Conservation (phyloP, 2,113 vertebrate genomes). For the Anser cygnoides region DNA sequence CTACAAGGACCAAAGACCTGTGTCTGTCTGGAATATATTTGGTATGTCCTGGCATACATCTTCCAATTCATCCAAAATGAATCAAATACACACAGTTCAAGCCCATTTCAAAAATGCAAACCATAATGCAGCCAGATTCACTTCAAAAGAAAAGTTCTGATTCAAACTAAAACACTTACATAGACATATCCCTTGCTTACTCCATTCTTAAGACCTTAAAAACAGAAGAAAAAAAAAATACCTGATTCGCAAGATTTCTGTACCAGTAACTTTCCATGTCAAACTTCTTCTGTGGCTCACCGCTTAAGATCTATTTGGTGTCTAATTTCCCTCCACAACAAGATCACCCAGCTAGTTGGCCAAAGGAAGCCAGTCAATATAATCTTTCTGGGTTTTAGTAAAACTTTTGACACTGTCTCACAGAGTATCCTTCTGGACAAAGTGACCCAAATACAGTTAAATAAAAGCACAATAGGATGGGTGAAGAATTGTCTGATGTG, state of each 20-base stretch:
- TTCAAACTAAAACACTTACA: background rate
- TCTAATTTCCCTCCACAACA: too few relatives aligned
- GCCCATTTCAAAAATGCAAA: background rate
- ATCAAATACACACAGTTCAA: background rate
- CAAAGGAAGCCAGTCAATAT: too few relatives aligned
- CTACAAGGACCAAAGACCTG: background rate
- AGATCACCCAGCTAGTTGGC: too few relatives aligned
- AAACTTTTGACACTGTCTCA: too few relatives aligned
- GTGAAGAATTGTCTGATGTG: too few relatives aligned
- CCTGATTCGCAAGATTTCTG: rapidly evolving
- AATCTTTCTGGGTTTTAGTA: too few relatives aligned
- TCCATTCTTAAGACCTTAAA: background rate
- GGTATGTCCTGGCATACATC: background rate
- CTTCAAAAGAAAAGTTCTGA: background rate
- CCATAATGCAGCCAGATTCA: background rate
- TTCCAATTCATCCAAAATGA: background rate
- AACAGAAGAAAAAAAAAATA: background rate
- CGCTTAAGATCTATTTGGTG: background rate
- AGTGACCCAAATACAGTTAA: too few relatives aligned
- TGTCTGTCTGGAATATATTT: background rate
- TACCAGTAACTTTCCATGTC: background rate
- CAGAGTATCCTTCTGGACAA: too few relatives aligned
- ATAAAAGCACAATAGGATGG: too few relatives aligned
- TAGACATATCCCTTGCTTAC: background rate
- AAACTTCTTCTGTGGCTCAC: background rate